Conservation (phyloP, 2,797 vertebrate genomes). For the Halcyon chelicuti region DNA sequence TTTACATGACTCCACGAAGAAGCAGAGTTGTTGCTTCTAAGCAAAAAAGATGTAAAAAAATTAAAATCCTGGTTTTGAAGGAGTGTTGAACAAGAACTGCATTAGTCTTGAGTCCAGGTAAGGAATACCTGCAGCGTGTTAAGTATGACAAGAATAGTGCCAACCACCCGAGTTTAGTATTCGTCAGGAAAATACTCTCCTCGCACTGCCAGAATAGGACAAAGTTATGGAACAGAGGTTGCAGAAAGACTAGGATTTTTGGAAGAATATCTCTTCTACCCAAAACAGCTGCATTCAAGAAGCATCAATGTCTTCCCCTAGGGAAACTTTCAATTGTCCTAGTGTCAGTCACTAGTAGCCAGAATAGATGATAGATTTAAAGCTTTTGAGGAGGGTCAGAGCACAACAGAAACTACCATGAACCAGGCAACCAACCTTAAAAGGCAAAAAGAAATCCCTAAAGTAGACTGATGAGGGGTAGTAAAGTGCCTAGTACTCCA, state of each 20-base stretch:
- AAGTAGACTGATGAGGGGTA: constrained; percentile 1
- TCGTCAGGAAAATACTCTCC: not conserved
- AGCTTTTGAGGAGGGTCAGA: not conserved
- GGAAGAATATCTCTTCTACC: not conserved
- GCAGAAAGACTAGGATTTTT: not conserved
- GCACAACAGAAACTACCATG: not conserved
- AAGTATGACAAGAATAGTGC: not conserved
- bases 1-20: not conserved
- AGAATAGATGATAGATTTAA: not conserved
- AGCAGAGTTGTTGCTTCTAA: not conserved
- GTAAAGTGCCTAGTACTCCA: constrained; percentile 6
- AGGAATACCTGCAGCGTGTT: not conserved
- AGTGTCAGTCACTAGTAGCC: not conserved
- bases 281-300: not conserved
- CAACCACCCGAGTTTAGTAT: not conserved
- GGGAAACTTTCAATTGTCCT: not conserved
- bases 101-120: not conserved
- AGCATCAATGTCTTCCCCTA: not conserved
- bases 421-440: constrained; percentile 9
- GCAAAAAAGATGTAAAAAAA: not conserved
- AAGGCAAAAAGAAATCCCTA: constrained; percentile 36
- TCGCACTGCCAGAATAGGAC: not conserved
- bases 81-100: not conserved
- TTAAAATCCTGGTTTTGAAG: not conserved
- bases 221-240: not conserved